A percentile compares a stretch with the other conserved stretches of the same genome.
Conservation (phyloP, 2,113 vertebrate genomes). For the Nibea coibor region DNA sequence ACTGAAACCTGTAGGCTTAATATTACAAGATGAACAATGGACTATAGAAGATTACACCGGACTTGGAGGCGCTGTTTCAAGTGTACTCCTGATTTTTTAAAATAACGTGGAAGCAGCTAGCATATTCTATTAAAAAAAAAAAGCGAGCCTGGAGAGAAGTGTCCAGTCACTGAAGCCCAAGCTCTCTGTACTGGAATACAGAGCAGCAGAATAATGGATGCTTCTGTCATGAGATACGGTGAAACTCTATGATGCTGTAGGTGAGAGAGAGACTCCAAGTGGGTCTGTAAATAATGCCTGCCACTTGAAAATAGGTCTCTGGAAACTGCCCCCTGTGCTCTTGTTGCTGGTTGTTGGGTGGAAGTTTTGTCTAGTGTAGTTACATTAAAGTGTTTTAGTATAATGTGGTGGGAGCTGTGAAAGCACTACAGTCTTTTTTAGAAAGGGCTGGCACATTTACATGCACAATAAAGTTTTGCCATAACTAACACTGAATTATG, state of each 20-base stretch:
- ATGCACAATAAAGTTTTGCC: neutral
- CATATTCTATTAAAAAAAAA: slow-evolving; percentile 11
- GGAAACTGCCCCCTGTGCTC: slow-evolving; percentile 63
- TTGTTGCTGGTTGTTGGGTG: slow-evolving; percentile 36
- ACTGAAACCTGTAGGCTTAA: slow-evolving; percentile 49
- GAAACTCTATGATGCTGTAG: slow-evolving; percentile 79
- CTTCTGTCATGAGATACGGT: slow-evolving; percentile 76
- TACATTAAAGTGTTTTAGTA: slow-evolving; percentile 21
- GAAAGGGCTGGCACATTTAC: neutral
- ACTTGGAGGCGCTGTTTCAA: slow-evolving; percentile 27
- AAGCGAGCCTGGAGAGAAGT: slow-evolving; percentile 49
- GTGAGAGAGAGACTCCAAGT: slow-evolving; percentile 74
- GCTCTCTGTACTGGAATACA: slow-evolving; percentile 66
- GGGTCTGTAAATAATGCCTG: slow-evolving; percentile 78
- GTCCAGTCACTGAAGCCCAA: slow-evolving; percentile 57
- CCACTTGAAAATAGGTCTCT: slow-evolving; percentile 75
- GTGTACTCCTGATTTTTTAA: slow-evolving; percentile 28
- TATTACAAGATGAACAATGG: slow-evolving; percentile 58
- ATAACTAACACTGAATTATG: neutral
- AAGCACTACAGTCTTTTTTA: slow-evolving; percentile 9
- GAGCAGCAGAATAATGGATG: slow-evolving; percentile 73
- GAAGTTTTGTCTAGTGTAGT: slow-evolving; percentile 32
- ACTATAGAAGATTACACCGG: slow-evolving; percentile 30
- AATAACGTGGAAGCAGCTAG: slow-evolving; percentile 45
- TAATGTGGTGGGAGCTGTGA: slow-evolving; percentile 1